Base-by-base conservation (phyloP, 2,888 invertebrate genomes). In the Glaucopsyche alexis region DNA sequence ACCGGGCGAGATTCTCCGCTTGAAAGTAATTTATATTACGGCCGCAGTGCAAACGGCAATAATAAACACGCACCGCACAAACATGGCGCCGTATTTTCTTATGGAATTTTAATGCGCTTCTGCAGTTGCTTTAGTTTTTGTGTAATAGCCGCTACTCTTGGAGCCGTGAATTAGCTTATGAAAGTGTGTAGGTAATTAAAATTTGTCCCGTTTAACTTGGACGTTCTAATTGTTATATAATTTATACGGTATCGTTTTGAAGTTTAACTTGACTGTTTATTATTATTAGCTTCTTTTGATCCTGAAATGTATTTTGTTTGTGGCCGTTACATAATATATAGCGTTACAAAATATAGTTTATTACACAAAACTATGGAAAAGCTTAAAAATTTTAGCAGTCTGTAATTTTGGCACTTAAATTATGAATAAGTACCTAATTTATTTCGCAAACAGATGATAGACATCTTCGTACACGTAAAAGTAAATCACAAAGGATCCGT, bases 11-110 rank as follows among this genome's bases (percentile, higher is more conserved):
- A 45, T n/a, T 16, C 47, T 45, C 67, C 16, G 67, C 38, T 67
- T 67, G 45, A 47, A 67, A 45, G 11, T 67, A 47, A 67, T 67
- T 67, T 67, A 67, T 67, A 16, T 67, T 67, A 47, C 45, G 67
- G 47, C 67, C 67, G 45, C 67, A 42, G 45, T 45, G 65, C 65
- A 29, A 66, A 14, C 45, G 11, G 47, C 16, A 47, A 45, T 65
- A 38, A 14, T 40, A 38, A 40, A 40, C 65, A 45, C 64, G 64
- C 45, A 16, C 67, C n/a, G 67, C 42, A 29, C 29, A 16, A 67
- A 67, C 67, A 29, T 29, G 29, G 11, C 45, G 11, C 7, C 13
- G 45, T 47, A 11, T 67, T 67, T 11, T 67, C 45, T 11, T 67
- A 16, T 67, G 67, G 66, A 42, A 66, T 66, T 40, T 67, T 67